A percentile compares a stretch with the other conserved stretches of the same genome.
Evolutionary conservation across 2,888 invertebrate genomes (phyloP).

Genomic region (Caenorhabditis macrosperma): DNA sequence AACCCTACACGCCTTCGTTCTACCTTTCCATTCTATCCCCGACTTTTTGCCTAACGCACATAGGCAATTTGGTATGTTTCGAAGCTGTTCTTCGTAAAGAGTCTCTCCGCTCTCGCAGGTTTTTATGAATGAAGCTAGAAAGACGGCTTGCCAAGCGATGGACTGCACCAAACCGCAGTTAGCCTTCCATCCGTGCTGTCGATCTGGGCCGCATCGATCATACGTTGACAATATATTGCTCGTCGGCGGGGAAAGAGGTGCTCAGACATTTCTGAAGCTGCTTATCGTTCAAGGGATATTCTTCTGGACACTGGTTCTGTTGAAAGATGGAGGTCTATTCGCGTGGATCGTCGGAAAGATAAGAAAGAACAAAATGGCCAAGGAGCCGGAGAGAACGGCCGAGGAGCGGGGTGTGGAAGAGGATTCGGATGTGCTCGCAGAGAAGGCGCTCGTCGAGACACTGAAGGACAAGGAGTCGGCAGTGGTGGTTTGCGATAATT

Average conservation of each 20-base stretch:
- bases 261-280: slow-evolving; percentile 67
- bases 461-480: slow-evolving; percentile 30
- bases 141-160: slow-evolving; percentile 67
- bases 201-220: too few species aligned
- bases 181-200: too few species aligned
- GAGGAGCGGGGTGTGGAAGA: slow-evolving; percentile 37
- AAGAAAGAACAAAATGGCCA: slow-evolving; percentile 16
- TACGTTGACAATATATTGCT: slow-evolving; percentile 67
- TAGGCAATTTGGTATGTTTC: slow-evolving; percentile 48
- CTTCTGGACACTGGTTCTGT: slow-evolving; percentile 64
- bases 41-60: slow-evolving; percentile 62
- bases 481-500: slow-evolving; percentile 65
- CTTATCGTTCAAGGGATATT: slow-evolving; percentile 64
- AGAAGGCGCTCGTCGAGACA: slow-evolving; percentile 62
- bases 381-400: background rate
- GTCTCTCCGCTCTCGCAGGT: slow-evolving; percentile 60
- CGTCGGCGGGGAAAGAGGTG: too few species aligned
- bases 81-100: background rate
- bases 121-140: slow-evolving; percentile 71
- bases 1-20: slow-evolving; percentile 55
- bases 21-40: slow-evolving; percentile 64
- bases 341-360: slow-evolving; percentile 25
- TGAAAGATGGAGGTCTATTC: slow-evolving; percentile 49
- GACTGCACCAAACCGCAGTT: too few species aligned
- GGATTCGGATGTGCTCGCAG: slow-evolving; percentile 73